phyloP scores from a whole-genome alignment of 2,888 invertebrate genomes.

The Craniophora ligustri region DNA sequence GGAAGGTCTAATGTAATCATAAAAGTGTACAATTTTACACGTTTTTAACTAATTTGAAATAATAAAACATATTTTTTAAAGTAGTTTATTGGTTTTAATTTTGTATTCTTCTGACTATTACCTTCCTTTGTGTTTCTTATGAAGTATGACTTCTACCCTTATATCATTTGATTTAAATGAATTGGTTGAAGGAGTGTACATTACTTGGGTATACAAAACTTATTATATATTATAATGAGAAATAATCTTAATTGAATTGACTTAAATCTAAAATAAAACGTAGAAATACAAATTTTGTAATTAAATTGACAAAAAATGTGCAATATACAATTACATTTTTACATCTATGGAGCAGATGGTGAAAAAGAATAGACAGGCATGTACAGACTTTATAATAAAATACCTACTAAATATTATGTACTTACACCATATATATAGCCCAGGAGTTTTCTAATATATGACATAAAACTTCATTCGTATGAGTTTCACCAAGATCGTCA shows the following conservation, averaged over 20 bases:
- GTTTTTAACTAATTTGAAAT: conserved; percentile 52
- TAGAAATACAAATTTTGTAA: not conserved
- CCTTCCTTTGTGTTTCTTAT: conserved; percentile 52
- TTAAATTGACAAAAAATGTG: not conserved
- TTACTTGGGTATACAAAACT: conserved; percentile 9
- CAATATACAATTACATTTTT: conserved; percentile 5
- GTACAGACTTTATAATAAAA: too few relatives aligned
- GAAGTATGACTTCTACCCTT: conserved; percentile 39
- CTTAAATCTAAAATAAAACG: too few relatives aligned
- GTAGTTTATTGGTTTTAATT: conserved; percentile 46
- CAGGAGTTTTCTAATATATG: too few relatives aligned
- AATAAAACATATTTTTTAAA: conserved; percentile 53
- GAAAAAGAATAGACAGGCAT: too few relatives aligned
- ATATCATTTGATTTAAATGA: conserved; percentile 13
- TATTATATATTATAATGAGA: not conserved
- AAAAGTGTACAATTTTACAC: conserved; percentile 56
- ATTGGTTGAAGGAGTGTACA: conserved; percentile 3
- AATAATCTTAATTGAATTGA: too few relatives aligned
- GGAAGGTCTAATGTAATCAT: conserved; percentile 51
- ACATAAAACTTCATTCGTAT: too few relatives aligned
- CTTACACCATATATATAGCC: too few relatives aligned
- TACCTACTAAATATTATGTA: too few relatives aligned
- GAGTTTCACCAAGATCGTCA: too few relatives aligned
- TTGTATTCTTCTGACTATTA: conserved; percentile 21
- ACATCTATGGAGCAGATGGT: conserved; percentile 11